Percentiles rank a stretch among this genome's conserved stretches.
Evolutionary conservation across 2,113 vertebrate species (phyloP).

Genomic region (Cryptomyrus ogoouensis): DNA sequence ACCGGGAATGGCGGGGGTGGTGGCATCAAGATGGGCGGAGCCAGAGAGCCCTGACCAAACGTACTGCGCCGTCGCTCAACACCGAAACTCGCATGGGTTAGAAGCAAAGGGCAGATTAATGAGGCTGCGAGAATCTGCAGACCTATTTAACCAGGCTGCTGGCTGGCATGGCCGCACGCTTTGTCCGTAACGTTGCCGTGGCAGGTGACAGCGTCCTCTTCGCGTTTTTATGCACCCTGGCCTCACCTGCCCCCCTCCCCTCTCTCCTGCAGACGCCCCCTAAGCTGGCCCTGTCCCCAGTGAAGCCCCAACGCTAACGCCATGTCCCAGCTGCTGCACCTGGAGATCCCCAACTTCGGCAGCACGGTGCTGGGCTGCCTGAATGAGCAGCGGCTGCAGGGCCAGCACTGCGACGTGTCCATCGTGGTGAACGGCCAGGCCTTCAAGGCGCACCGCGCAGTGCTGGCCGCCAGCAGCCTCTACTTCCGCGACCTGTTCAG

Average conservation of each 20-base stretch:
- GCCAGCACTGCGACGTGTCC: constrained; percentile 97
- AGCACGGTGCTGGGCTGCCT: constrained; percentile 91
- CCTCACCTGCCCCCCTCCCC: background rate
- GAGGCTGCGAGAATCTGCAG: background rate
- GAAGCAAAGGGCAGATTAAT: background rate
- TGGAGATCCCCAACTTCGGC: constrained; percentile 98
- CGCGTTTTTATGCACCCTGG: background rate
- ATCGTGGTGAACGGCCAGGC: constrained; percentile 96
- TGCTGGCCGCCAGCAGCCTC: constrained; percentile 93
- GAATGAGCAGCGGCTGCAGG: constrained; percentile 91
- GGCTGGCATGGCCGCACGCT: background rate
- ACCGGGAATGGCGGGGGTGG: too few species aligned
- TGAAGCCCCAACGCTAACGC: constrained; percentile 68
- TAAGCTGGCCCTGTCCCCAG: constrained; percentile 51
- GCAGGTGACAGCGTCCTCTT: background rate
- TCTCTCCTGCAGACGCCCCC: constrained; percentile 64
- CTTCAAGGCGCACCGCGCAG: constrained; percentile 93
- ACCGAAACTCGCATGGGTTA: background rate
- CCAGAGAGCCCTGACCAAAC: background rate
- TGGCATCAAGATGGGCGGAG: background rate
- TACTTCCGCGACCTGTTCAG: constrained; percentile 97
- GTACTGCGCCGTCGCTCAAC: background rate
- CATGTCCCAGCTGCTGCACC: constrained; percentile 97
- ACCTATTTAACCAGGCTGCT: background rate
- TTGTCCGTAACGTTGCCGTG: background rate